Percentiles rank a stretch among this genome's conserved stretches.
Conservation (phyloP, 92 coral and sea anemone species). For the Meandrina meandrites region DNA sequence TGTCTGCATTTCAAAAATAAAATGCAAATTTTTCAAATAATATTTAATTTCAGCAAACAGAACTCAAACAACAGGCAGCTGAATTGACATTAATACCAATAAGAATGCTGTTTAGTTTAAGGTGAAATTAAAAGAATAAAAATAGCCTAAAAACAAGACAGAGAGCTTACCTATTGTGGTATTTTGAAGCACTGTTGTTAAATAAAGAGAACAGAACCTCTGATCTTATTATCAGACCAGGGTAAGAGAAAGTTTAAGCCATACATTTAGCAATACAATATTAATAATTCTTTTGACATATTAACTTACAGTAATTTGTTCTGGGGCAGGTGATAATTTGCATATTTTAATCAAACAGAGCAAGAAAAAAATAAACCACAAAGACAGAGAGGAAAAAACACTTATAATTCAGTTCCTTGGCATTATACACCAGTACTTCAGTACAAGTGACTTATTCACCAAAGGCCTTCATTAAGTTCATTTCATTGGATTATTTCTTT, state of each 20-base stretch:
- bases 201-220: neutral
- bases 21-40: constrained; percentile 29
- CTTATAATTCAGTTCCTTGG: neutral
- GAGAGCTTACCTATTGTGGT: neutral
- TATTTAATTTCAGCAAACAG: constrained; percentile 14
- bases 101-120: neutral
- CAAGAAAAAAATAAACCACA: neutral
- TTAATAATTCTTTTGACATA: neutral
- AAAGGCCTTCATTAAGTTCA: neutral
- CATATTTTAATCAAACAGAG: constrained; percentile 3
- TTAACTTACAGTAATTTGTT: constrained; percentile 9
- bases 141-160: neutral
- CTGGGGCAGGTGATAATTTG: neutral
- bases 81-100: neutral
- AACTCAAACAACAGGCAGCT: constrained; percentile 11
- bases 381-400: neutral
- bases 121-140: neutral
- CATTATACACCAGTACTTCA: neutral
- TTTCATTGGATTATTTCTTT: neutral
- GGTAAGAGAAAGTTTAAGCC: neutral
- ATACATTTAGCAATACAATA: neutral
- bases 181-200: neutral
- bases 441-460: neutral
- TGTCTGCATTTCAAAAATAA: neutral
- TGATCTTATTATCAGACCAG: neutral